These are phyloP conservation scores for Marisa cornuarietis DNA, from an alignment of 1,140 invertebrate genomes.

Conservation along the genomic window DNA sequence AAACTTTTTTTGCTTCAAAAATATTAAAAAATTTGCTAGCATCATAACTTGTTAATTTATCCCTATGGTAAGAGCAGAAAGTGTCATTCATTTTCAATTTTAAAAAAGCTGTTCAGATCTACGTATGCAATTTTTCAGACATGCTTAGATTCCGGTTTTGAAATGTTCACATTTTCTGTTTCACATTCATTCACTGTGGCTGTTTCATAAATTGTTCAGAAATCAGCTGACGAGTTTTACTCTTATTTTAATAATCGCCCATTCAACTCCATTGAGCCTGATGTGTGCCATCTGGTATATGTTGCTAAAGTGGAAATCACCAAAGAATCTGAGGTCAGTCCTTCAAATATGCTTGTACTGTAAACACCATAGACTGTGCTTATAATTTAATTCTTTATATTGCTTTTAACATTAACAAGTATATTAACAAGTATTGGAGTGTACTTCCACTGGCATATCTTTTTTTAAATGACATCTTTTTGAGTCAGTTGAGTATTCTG, in stretches of 20 bases:
- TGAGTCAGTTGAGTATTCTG: not conserved
- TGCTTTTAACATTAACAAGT: not conserved
- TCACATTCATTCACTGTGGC: no score
- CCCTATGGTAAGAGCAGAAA: no score
- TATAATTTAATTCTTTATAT: not conserved
- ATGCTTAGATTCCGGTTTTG: no score
- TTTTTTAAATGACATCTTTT: not conserved
- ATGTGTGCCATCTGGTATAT: constrained; percentile 92
- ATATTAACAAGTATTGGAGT: not conserved
- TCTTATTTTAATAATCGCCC: constrained; percentile 88
- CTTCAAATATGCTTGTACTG: not conserved
- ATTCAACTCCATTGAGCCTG: constrained; percentile 93
- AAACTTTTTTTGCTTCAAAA: no score
- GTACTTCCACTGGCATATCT: not conserved
- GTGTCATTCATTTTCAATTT: no score
- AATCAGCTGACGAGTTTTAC: constrained; percentile 90
- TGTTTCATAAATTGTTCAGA: constrained; percentile 67
- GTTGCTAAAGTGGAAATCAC: constrained; percentile 90
- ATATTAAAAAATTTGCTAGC: no score
- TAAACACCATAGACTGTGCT: not conserved
- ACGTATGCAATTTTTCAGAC: no score
- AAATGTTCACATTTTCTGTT: no score
- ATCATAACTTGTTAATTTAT: no score
- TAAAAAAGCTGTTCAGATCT: no score
- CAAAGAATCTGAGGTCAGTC: constrained; percentile 71